Conservation (phyloP, 2,113 vertebrate genomes). For the Misgurnus mizolepis region DNA sequence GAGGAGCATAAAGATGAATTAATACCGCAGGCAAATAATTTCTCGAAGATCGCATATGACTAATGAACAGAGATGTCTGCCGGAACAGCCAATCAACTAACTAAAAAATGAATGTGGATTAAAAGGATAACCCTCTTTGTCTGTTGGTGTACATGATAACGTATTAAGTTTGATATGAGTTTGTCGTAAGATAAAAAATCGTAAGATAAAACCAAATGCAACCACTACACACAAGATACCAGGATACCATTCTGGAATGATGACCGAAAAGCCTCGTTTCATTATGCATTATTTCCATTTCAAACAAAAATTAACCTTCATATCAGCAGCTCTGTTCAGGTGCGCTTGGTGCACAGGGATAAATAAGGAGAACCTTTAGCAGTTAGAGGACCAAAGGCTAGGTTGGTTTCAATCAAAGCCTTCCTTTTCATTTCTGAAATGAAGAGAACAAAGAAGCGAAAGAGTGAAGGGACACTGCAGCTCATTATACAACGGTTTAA, state of each 20-base stretch:
- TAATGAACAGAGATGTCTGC: background rate
- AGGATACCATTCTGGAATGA: conserved; percentile 10
- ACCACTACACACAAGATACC: background rate
- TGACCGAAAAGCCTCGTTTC: conserved; percentile 5
- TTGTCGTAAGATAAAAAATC: background rate
- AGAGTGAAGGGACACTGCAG: conserved; percentile 42
- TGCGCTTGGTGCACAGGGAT: conserved; percentile 28
- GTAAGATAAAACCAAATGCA: background rate
- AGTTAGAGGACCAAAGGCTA: conserved; percentile 44
- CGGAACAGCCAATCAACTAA: background rate
- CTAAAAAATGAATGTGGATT: background rate
- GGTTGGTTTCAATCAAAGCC: conserved; percentile 48
- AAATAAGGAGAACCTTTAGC: conserved; percentile 45
- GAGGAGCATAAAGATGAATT: conserved; percentile 25
- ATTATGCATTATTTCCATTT: conserved; percentile 48
- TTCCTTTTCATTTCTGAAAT: conserved; percentile 49
- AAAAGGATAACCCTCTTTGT: background rate
- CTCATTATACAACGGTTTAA: conserved; percentile 54
- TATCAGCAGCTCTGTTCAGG: conserved; percentile 35
- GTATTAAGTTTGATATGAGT: too few relatives aligned
- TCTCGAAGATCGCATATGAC: conserved; percentile 7
- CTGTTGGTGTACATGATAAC: background rate
- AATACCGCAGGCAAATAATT: conserved; percentile 8
- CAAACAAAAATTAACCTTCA: conserved; percentile 49
- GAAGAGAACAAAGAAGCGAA: conserved; percentile 54